Conservation (phyloP, 2,797 vertebrate species). For the Centropyge bicolor region DNA sequence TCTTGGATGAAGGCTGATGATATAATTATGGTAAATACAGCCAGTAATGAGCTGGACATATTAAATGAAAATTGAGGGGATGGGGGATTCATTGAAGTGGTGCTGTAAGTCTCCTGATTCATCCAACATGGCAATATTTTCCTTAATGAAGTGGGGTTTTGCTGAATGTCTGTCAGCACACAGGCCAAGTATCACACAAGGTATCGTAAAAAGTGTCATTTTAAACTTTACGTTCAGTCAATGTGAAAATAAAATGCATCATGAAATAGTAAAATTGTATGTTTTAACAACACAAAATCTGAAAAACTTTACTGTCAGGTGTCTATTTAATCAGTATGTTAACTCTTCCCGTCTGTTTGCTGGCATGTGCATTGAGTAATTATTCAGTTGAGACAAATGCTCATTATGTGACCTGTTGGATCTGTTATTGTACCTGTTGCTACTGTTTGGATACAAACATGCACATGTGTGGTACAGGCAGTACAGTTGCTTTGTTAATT, state of each 20-base stretch:
- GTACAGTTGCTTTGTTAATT: neutral
- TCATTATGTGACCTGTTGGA: neutral
- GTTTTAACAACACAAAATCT: neutral
- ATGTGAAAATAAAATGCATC: neutral
- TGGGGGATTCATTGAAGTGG: neutral
- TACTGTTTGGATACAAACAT: neutral
- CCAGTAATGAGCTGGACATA: neutral
- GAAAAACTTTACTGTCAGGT: neutral
- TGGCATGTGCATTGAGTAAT: neutral
- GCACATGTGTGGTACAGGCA: too few species aligned
- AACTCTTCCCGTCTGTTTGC: neutral
- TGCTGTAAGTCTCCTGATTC: neutral
- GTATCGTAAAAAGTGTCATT: neutral
- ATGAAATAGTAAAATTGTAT: neutral
- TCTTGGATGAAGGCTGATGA: neutral
- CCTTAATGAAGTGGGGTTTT: neutral
- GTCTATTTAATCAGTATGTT: neutral
- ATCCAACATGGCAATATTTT: neutral
- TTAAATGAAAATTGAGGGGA: neutral
- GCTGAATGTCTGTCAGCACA: neutral
- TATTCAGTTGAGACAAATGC: neutral
- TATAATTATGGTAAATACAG: conserved; percentile 1
- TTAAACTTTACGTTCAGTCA: neutral
- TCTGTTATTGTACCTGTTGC: neutral
- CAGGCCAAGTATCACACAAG: neutral